Evolutionary conservation across 2,888 invertebrate species (phyloP).

Genomic region (Drosophila eohydei): DNA sequence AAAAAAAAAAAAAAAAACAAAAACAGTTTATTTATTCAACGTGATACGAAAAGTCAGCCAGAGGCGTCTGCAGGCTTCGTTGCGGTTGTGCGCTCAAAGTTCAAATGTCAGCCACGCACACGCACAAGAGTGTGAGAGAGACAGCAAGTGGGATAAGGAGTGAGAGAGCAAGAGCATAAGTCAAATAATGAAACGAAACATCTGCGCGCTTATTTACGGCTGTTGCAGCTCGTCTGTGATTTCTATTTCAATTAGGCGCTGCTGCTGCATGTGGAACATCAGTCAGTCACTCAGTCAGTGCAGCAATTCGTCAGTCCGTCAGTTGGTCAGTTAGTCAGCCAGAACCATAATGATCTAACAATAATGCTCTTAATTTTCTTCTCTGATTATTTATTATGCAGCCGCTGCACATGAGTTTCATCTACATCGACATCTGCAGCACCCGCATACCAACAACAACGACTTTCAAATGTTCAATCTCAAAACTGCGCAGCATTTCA

Average conservation of each 20-base stretch:
- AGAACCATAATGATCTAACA: conserved; percentile 68
- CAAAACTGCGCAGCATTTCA: conserved; percentile 40
- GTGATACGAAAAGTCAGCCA: conserved; percentile 23
- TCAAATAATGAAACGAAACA: conserved; percentile 72
- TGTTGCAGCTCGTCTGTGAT: conserved; percentile 51
- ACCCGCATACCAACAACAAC: conserved; percentile 58
- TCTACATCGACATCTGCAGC: conserved; percentile 36
- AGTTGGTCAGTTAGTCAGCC: conserved; percentile 13
- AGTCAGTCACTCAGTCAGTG: conserved; percentile 13
- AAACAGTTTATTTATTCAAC: conserved; percentile 68
- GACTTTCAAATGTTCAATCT: conserved; percentile 54
- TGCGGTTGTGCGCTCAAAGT: conserved; percentile 72
- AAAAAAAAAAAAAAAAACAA: conserved; percentile 13
- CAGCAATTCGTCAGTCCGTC: conserved; percentile 8
- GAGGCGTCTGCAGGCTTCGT: conserved; percentile 23
- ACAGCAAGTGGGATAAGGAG: conserved; percentile 9
- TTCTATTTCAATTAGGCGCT: conserved; percentile 70
- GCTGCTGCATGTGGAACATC: conserved; percentile 61
- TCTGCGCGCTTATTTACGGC: conserved; percentile 52
- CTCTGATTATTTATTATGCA: conserved; percentile 52
- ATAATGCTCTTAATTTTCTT: conserved; percentile 72
- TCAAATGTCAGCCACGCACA: conserved; percentile 67
- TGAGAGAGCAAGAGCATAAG: conserved; percentile 47
- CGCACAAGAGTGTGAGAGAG: conserved; percentile 1
- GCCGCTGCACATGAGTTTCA: conserved; percentile 43